These are phyloP conservation scores for Synergus laeviventris DNA, from an alignment of 2,888 invertebrate genomes.

Conservation along the genomic window DNA sequence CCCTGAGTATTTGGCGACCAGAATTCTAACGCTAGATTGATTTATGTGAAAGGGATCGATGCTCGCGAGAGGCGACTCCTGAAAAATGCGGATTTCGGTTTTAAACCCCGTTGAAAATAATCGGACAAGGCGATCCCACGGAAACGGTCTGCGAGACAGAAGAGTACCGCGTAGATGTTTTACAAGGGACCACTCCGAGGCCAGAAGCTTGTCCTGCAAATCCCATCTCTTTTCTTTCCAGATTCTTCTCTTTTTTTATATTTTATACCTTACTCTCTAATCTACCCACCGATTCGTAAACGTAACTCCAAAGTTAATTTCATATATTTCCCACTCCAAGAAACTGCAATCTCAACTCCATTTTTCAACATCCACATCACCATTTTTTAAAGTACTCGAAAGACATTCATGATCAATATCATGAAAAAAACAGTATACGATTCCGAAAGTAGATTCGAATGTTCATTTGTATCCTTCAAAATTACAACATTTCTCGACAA, in stretches of 20 bases:
- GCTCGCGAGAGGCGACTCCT: conserved; percentile 37
- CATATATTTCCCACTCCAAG: conserved; percentile 29
- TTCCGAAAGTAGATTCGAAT: neutral
- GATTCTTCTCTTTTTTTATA: conserved; percentile 55
- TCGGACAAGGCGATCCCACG: conserved; percentile 59
- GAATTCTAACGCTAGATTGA: conserved; percentile 35
- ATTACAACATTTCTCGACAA: neutral
- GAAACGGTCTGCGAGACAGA: conserved; percentile 62
- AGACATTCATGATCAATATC: neutral
- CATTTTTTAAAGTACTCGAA: neutral
- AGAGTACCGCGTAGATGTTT: conserved; percentile 65
- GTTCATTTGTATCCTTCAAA: neutral
- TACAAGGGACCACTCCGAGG: conserved; percentile 66
- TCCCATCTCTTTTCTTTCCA: conserved; percentile 58
- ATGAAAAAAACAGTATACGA: neutral
- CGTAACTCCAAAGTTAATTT: conserved; percentile 29
- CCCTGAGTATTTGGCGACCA: conserved; percentile 6
- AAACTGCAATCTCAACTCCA: conserved; percentile 29
- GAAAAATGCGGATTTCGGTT: conserved; percentile 40
- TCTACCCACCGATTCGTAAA: conserved; percentile 17
- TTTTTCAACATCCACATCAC: conserved; percentile 44
- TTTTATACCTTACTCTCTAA: conserved; percentile 5
- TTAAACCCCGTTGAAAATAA: conserved; percentile 51
- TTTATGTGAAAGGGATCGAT: conserved; percentile 39
- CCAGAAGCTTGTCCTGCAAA: conserved; percentile 65